These are phyloP conservation scores for Irena cyanogastra DNA, from an alignment of 2,113 vertebrate species.

Conservation along the genomic window DNA sequence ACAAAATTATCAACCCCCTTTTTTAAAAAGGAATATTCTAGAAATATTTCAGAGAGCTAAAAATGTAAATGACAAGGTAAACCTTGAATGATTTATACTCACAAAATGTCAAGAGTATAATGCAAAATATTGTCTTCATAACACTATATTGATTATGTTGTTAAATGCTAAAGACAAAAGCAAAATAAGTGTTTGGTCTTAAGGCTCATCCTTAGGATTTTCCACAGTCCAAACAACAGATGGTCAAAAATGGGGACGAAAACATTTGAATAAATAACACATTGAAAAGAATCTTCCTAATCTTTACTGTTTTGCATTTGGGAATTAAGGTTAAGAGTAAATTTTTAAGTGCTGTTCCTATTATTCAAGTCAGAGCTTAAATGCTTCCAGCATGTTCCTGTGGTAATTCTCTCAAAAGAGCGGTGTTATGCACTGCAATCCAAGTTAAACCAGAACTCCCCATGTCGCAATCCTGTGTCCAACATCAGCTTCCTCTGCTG, in stretches of 20 bases:
- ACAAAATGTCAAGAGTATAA: not conserved
- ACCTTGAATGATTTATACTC: not conserved
- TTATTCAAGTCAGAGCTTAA: not conserved
- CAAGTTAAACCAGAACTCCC: not conserved
- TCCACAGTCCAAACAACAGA: not conserved
- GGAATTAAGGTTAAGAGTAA: not conserved
- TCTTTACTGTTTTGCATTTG: not conserved
- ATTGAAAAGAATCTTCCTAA: not conserved
- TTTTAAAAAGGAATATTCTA: not conserved
- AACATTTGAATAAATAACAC: not conserved
- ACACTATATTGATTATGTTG: not conserved
- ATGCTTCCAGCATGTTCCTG: not conserved
- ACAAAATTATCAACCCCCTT: not conserved
- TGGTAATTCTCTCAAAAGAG: not conserved
- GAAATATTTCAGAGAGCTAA: not conserved
- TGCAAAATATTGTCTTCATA: not conserved
- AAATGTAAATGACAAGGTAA: not conserved
- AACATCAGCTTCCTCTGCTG: not conserved
- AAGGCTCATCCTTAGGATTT: not conserved
- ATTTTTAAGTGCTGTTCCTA: not conserved
- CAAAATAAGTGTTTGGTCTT: not conserved
- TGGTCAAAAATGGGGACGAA: not conserved
- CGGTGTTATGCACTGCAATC: not conserved
- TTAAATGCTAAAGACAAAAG: not conserved
- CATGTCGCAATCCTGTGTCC: not conserved